These are phyloP conservation scores for Crax fasciolata DNA, from an alignment of 2,797 vertebrate species.

Conservation along the genomic window DNA sequence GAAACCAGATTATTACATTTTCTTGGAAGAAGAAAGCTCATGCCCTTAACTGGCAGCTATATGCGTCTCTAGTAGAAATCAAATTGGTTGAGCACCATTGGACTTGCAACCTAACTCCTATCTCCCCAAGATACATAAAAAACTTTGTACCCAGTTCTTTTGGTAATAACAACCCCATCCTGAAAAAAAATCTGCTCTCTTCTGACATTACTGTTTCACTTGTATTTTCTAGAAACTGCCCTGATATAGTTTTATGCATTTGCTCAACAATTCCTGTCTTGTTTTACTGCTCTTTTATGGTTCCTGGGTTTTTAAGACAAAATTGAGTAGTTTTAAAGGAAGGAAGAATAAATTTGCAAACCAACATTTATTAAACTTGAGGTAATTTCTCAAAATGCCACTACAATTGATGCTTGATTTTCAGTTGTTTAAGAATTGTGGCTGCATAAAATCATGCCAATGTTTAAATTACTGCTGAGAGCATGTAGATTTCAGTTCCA, in stretches of 20 bases:
- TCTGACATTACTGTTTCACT: not conserved
- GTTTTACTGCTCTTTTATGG: not conserved
- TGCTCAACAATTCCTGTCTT: not conserved
- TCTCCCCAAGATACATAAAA: not conserved
- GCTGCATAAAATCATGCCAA: not conserved
- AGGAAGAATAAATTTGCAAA: not conserved
- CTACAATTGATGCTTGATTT: not conserved
- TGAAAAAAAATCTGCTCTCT: not conserved
- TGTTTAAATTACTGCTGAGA: not conserved
- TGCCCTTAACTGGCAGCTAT: not conserved
- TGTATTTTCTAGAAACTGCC: not conserved
- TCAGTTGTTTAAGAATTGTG: slow-evolving; percentile 12
- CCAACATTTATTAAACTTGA: not conserved
- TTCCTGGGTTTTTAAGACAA: not conserved
- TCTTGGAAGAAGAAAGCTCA: not conserved
- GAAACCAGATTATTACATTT: not conserved
- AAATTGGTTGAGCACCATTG: not conserved
- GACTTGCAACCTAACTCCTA: not conserved
- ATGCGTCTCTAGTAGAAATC: not conserved
- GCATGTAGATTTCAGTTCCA: not conserved
- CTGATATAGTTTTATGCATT: not conserved
- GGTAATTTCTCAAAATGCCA: not conserved
- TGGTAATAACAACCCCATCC: not conserved
- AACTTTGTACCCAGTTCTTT: not conserved
- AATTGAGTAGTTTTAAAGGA: not conserved